Conservation (phyloP, 2,888 invertebrate species). For the Pristionchus arcanus region DNA sequence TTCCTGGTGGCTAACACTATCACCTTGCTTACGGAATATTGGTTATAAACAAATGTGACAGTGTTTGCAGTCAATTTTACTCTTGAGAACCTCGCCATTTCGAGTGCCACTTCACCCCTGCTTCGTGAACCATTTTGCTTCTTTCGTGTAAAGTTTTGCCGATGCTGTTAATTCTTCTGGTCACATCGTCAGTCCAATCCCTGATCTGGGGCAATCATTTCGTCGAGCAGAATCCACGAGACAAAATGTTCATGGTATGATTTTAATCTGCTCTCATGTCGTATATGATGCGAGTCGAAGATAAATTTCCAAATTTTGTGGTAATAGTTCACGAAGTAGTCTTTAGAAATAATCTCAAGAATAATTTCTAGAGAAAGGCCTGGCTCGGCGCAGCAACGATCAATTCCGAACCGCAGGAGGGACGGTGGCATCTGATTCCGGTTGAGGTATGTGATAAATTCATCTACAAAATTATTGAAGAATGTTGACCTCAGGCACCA, state of each 20-base stretch:
- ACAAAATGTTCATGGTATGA: neutral
- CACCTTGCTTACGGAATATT: neutral
- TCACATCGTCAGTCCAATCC: neutral
- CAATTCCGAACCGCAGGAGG: conserved; percentile 18
- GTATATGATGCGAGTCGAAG: too few species aligned
- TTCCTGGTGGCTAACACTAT: neutral
- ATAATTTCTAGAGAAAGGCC: conserved; percentile 1
- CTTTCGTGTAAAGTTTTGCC: neutral
- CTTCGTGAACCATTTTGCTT: neutral
- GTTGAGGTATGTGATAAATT: neutral
- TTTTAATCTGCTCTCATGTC: too few species aligned
- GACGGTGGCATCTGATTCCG: conserved; percentile 8
- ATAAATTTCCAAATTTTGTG: too few species aligned
- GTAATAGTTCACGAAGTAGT: too few species aligned
- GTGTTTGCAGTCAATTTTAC: neutral
- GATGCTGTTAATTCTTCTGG: neutral
- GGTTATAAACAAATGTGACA: neutral
- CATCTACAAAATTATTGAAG: neutral
- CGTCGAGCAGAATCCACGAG: conserved; percentile 2
- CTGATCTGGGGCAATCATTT: conserved; percentile 1
- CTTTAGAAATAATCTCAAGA: too few species aligned
- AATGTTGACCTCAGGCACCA: neutral
- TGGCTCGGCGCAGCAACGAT: neutral
- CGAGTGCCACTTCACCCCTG: neutral
- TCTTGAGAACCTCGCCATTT: neutral